Evolutionary conservation across 2,797 vertebrate species (phyloP), one percentile per base, ranked within the genome.

Genomic region (Enteromius radiatus): DNA sequence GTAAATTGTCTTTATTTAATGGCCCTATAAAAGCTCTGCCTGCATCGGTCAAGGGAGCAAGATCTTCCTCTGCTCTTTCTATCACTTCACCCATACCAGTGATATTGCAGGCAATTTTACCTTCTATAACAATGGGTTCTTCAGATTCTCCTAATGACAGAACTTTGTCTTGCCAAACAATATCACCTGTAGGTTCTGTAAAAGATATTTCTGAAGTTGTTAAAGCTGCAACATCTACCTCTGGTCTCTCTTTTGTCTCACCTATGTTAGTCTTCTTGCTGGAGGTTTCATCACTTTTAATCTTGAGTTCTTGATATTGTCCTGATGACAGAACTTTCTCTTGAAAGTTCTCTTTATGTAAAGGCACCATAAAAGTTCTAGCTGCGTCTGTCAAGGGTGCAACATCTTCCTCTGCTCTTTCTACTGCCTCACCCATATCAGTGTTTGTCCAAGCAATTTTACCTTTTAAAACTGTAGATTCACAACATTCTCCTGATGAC

Each of bases 311-410:
- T 9, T 64, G 5, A 21, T 17, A 64, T 47, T 47, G 14, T 45
- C 31, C 56, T 63, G 56, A 26, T 19, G 54, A 81, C 5, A 52
- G n/a, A 65, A 74, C 59, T 21, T 73, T 73, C 28, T 63, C 28
- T 38, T 49, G n/a, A 26, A 21, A 7, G 38, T 70, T 52, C 6
- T 12, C 23, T 59, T 70, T 31, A 49, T 23, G 14, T 49, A 47
- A 73, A 63, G 28, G 68, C 38, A 52, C 68, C 43, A 26, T 52
- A 21, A 56, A 31, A 11, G 9, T 21, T 73, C 8, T 63, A 4
- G n/a, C 38, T 70, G 12, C 15, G 23, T 52, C 56, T 41, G 71
- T 28, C 78, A 68, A 47, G 10, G 36, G 26, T 49, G 47, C 14
- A 47, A 33, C 10, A 19, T 4, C 56, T 63, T 63, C 56, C 2